Evolutionary conservation across 1,140 invertebrate genomes (phyloP).

Genomic region (Neuroterus valhalla): DNA sequence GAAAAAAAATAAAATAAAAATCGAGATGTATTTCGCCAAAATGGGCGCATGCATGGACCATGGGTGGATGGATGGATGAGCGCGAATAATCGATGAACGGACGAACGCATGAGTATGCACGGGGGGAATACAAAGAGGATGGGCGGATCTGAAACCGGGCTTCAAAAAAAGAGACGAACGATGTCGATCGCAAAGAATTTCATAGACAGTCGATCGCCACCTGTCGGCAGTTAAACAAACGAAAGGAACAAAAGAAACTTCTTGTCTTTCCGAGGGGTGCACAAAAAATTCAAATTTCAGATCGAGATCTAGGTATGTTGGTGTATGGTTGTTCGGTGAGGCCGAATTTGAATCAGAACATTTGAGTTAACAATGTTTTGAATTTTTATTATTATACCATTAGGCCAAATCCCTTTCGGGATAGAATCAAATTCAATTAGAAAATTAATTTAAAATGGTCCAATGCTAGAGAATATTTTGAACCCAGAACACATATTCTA

Average conservation of each 20-base stretch:
- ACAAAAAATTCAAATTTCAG: not conserved
- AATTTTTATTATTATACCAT: no score
- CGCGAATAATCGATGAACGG: constrained; percentile 29
- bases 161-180: not conserved
- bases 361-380: no score
- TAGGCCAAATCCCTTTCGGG: no score
- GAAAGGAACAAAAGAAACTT: not conserved
- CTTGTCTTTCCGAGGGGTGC: not conserved
- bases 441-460: no score
- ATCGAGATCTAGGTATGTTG: not conserved
- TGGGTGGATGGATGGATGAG: constrained; percentile 19
- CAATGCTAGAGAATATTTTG: no score
- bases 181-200: constrained; percentile 8
- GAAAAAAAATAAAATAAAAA: constrained; percentile 32
- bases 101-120: constrained; percentile 36
- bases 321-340: no score
- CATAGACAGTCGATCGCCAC: constrained; percentile 21
- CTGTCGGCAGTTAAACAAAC: not conserved
- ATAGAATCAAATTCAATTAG: no score
- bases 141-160: constrained; percentile 39
- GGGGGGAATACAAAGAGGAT: constrained; percentile 37
- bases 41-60: constrained; percentile 24
- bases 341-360: no score
- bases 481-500: no score
- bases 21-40: constrained; percentile 32